These are phyloP conservation scores for Alexandromys oeconomus DNA, from an alignment of 2,797 vertebrate species.

Conservation along the genomic window DNA sequence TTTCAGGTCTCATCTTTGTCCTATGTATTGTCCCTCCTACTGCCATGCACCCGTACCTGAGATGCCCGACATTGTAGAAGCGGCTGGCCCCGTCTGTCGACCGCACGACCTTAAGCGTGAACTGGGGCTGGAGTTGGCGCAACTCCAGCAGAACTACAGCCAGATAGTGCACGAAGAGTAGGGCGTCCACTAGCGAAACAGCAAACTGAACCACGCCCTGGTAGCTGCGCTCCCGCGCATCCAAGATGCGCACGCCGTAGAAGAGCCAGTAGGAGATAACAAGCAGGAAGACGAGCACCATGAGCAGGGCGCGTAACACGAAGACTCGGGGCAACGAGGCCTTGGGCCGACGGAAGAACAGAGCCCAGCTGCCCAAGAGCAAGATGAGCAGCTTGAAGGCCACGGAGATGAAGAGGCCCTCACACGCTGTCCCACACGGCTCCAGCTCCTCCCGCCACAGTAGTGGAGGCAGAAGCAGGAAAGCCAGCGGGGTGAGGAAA, in stretches of 20 bases:
- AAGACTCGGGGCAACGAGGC: constrained; percentile 94
- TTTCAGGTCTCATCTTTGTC: background rate
- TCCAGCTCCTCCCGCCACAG: constrained; percentile 94
- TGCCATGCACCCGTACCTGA: constrained; percentile 88
- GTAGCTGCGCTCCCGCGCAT: constrained; percentile 93
- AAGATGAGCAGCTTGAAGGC: constrained; percentile 98
- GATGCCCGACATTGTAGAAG: constrained; percentile 96
- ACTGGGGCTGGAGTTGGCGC: constrained; percentile 95
- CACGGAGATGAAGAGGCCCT: constrained; percentile 97
- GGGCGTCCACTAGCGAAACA: constrained; percentile 93
- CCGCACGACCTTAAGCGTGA: constrained; percentile 95
- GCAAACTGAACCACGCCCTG: constrained; percentile 95
- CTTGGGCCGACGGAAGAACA: constrained; percentile 95
- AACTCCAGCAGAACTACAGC: constrained; percentile 95
- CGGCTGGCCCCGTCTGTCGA: constrained; percentile 94
- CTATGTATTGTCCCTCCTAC: background rate
- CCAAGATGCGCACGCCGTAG: constrained; percentile 95
- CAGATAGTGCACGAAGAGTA: constrained; percentile 96
- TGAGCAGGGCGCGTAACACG: constrained; percentile 93
- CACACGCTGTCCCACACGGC: constrained; percentile 95
- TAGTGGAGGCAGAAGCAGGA: constrained; percentile 94
- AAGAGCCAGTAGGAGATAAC: constrained; percentile 98
- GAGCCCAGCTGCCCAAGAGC: constrained; percentile 96
- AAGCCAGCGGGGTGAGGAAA: constrained; percentile 95
- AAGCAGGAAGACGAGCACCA: constrained; percentile 95